These are phyloP conservation scores for Steinernema scapterisci DNA, from an alignment of 2,888 invertebrate species.

Conservation along the genomic window DNA sequence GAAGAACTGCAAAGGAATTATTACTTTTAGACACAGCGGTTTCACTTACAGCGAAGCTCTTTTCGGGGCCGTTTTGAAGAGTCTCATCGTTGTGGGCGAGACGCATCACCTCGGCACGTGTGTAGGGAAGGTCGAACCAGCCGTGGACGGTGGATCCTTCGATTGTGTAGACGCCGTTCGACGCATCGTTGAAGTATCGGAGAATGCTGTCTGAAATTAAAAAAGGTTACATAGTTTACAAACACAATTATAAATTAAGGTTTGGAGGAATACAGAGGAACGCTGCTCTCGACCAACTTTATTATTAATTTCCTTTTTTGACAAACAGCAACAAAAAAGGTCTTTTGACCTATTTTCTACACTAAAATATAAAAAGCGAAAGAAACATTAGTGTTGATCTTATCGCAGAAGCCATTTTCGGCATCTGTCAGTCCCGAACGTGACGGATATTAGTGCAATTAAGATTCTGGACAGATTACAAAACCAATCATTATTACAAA, in stretches of 20 bases:
- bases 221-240: background rate
- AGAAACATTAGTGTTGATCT: conserved; percentile 24
- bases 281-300: too few species aligned
- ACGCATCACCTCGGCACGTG: conserved; percentile 50
- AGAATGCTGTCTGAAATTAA: conserved; percentile 56
- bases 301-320: too few species aligned
- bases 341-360: background rate
- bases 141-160: conserved; percentile 58
- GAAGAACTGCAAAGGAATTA: conserved; percentile 50
- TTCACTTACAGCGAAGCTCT: conserved; percentile 47
- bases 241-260: too few species aligned
- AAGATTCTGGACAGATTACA: background rate
- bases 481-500: conserved; percentile 10
- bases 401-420: background rate
- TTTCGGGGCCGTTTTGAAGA: conserved; percentile 43
- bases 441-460: background rate
- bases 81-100: conserved; percentile 45
- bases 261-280: too few species aligned
- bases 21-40: background rate
- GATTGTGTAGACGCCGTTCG: conserved; percentile 65
- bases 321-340: too few species aligned
- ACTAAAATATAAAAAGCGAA: conserved; percentile 28
- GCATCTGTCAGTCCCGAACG: too few species aligned
- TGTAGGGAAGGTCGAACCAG: conserved; percentile 52
- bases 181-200: conserved; percentile 59